Base-by-base conservation (phyloP, 2,797 vertebrate genomes). In the Esox lucius region DNA sequence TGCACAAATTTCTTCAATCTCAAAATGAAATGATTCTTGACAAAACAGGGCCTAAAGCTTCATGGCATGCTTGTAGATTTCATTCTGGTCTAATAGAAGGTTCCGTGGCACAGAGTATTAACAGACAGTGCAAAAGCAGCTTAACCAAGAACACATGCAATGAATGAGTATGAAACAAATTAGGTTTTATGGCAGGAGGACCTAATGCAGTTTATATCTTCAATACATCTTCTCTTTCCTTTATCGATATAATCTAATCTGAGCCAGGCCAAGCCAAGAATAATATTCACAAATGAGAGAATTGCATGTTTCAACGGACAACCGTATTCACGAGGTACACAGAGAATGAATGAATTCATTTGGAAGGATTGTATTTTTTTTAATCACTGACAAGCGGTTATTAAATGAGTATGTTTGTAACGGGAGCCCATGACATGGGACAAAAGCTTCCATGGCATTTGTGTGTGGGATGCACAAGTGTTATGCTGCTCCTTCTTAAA, bases 111-210 rank as follows among this genome's bases (percentile, higher is more conserved):
- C 81, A 80, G 78, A 78, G 74, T 84, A 87, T 85, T 81, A 90
- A 85, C 73, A 79, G 85, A 85, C 83, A 74, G 71, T 72, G 66
- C 62, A 49, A 71, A 85, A 78, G 80, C 71, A 67, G 78, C 70
- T 75, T 90, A 92, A 93, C 81, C 82, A 51, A 65, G 84, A 89
- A 84, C 92, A 93, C 86, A 89, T 92, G 90, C 83, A 86, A 90
- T 81, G 76, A 86, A 90, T 82, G 78, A 89, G 85, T 88, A 84
- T 78, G 86, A 85, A 87, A 84, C 84, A 87, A 91, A 91, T 86
- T 46, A 90, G 85, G 83, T 74, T 70, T 81, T 83, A 81, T 84
- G 81, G 87, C 83, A 81, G 78, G 82, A 91, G 85, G 81, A 83
- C 74, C 80, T 81, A 78, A 76, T 84, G 84, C 87, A 88, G 89